Evolutionary conservation across 2,888 invertebrate genomes (phyloP).

Genomic region (Lochmaea crataegi): DNA sequence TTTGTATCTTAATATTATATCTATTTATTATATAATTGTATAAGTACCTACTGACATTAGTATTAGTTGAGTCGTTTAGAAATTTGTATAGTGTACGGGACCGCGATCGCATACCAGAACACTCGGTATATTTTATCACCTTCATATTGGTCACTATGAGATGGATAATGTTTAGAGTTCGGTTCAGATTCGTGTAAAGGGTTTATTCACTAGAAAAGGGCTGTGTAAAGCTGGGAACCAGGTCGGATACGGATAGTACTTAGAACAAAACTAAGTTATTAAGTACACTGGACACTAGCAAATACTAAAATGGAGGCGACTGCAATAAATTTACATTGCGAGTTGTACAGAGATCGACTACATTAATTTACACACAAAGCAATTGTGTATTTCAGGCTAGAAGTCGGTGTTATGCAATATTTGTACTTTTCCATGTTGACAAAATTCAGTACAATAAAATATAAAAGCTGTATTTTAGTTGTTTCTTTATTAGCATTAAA

Average conservation of each 20-base stretch:
- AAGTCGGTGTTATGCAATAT: constrained; percentile 71
- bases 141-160: constrained; percentile 45
- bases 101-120: constrained; percentile 47
- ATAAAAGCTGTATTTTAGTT: constrained; percentile 61
- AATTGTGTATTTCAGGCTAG: constrained; percentile 66
- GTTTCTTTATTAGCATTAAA: not conserved
- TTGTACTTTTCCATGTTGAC: constrained; percentile 74
- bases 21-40: constrained; percentile 61
- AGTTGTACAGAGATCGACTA: constrained; percentile 46
- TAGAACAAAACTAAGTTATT: constrained; percentile 49
- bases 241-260: constrained; percentile 60
- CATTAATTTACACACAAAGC: constrained; percentile 58
- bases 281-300: constrained; percentile 64
- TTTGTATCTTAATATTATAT: constrained; percentile 62
- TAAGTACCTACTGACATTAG: constrained; percentile 60
- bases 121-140: constrained; percentile 44
- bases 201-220: constrained; percentile 59
- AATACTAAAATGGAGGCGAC: constrained; percentile 52
- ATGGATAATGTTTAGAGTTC: constrained; percentile 47
- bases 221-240: constrained; percentile 62
- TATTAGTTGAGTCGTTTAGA: constrained; percentile 63
- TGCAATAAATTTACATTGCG: constrained; percentile 45
- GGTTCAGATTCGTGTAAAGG: constrained; percentile 58
- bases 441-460: constrained; percentile 70
- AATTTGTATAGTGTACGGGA: constrained; percentile 56